Percentiles rank a stretch among this genome's conserved stretches.
Evolutionary conservation across 2,888 invertebrate genomes (phyloP).

Genomic region (Pycnomerus fuliginosus): DNA sequence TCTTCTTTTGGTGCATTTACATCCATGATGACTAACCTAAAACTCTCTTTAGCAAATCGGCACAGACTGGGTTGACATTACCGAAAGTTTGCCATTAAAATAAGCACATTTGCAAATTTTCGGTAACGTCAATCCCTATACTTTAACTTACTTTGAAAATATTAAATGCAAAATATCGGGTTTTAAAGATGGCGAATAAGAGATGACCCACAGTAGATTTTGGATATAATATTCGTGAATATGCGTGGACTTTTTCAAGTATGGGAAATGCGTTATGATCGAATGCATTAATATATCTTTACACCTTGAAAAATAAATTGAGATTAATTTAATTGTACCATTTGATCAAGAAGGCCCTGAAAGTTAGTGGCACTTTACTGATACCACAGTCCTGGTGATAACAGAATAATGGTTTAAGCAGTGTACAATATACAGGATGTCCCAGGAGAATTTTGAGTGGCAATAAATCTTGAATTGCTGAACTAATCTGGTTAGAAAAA

Average conservation of each 20-base stretch:
- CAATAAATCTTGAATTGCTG: too few species aligned
- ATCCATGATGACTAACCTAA: conserved; percentile 72
- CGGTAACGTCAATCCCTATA: conserved; percentile 9
- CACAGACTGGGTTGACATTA: too few species aligned
- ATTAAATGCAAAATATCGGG: conserved; percentile 72
- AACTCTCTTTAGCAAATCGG: too few species aligned
- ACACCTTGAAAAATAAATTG: conserved; percentile 60
- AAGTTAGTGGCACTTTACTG: too few species aligned
- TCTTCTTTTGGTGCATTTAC: conserved; percentile 65
- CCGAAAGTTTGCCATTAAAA: neutral
- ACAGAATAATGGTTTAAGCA: too few species aligned
- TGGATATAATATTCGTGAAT: conserved; percentile 73
- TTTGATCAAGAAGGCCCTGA: too few species aligned
- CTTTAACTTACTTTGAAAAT: conserved; percentile 67
- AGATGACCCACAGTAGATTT: conserved; percentile 74
- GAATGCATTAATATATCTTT: conserved; percentile 67
- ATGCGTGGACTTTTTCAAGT: conserved; percentile 67
- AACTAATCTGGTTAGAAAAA: too few species aligned
- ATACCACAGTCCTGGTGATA: too few species aligned
- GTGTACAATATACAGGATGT: too few species aligned
- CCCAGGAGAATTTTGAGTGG: too few species aligned
- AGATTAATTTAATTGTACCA: too few species aligned
- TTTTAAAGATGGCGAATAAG: conserved; percentile 71
- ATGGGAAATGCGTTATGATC: conserved; percentile 71
- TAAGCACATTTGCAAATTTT: conserved; percentile 8